Evolutionary conservation across 1,140 invertebrate species (phyloP), one percentile per base, ranked within the genome.

Genomic region (Euschistus heros): DNA sequence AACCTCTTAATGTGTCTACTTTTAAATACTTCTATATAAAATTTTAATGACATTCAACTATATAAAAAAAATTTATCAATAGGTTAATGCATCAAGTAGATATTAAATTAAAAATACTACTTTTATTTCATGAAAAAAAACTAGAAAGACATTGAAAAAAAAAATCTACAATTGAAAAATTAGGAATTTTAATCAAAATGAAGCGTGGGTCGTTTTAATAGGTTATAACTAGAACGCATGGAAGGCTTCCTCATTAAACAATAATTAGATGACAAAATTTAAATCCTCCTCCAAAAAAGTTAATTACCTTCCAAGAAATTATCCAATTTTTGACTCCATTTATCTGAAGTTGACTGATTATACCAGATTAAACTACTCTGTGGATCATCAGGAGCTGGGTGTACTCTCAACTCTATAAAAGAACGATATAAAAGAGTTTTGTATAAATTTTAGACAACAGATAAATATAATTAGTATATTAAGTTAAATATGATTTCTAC

Each of bases 271-370:
- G 20, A 60, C 20, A 37, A 33, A 62, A 18, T 62, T 65, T 10
- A n/a, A 65, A 30, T 30, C 27, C n/a, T 15, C 17, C 2, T 26
- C 22, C 46, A 13, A 24, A 24, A 62, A 61, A n/a, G n/a, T 27
- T 20, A 44, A 27, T 59, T 60, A 68, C 68, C 63, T 69, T 69
- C 66, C 18, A 69, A 26, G 22, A 65, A 67, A 33, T 67, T 67
- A 52, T 69, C 68, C 20, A 69, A 63, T 52, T 66, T 60, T 37
- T 67, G 62, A 22, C 46, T 63, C 68, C 68, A 69, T 6, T 37
- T 26, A 47, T 66, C 66, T 46, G 62, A 69, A 17, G 37, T 63
- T 18, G 66, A 63, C 50, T 22, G 18, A 33, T 68, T 69, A 46
- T 66, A 69, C 68, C 68, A 69, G 14, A 69, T 69, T 20, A 69